phyloP scores from a whole-genome alignment of 2,888 invertebrate genomes.

The Aethes cnicana region DNA sequence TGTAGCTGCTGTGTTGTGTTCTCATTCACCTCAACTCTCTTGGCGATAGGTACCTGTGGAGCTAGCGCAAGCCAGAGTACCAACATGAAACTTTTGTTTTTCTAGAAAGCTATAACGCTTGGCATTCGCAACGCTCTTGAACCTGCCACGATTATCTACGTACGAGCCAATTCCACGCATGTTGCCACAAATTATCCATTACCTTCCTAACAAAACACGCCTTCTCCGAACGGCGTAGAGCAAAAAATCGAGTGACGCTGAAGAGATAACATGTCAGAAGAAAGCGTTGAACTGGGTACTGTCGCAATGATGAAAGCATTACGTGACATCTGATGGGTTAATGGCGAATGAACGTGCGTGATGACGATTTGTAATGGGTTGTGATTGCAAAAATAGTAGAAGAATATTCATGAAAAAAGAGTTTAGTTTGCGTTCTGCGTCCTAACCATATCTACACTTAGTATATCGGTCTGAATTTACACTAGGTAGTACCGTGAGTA shows the following conservation, averaged over 20 bases:
- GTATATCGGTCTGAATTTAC: too few species aligned
- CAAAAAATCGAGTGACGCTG: conserved; percentile 7
- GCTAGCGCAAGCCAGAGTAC: not conserved
- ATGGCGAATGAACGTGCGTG: conserved; percentile 26
- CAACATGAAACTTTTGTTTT: conserved; percentile 32
- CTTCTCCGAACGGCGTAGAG: conserved; percentile 15
- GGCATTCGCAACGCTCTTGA: conserved; percentile 47
- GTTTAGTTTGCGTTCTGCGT: too few species aligned
- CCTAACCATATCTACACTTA: too few species aligned
- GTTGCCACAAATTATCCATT: conserved; percentile 30
- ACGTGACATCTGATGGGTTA: conserved; percentile 32
- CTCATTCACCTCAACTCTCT: too few species aligned
- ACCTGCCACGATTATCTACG: conserved; percentile 40
- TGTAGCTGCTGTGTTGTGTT: too few species aligned
- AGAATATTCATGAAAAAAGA: too few species aligned
- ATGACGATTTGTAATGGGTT: conserved; percentile 3
- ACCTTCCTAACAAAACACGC: not conserved
- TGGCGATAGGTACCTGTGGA: too few species aligned
- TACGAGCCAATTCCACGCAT: conserved; percentile 49
- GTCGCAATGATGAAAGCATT: conserved; percentile 34
- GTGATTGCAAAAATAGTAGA: not conserved
- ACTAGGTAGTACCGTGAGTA: too few species aligned
- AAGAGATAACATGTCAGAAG: conserved; percentile 17
- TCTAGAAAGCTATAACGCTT: conserved; percentile 49
- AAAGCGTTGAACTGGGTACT: conserved; percentile 28